Conservation (phyloP, 2,113 vertebrate species). For the Oreocharis arfaki region DNA sequence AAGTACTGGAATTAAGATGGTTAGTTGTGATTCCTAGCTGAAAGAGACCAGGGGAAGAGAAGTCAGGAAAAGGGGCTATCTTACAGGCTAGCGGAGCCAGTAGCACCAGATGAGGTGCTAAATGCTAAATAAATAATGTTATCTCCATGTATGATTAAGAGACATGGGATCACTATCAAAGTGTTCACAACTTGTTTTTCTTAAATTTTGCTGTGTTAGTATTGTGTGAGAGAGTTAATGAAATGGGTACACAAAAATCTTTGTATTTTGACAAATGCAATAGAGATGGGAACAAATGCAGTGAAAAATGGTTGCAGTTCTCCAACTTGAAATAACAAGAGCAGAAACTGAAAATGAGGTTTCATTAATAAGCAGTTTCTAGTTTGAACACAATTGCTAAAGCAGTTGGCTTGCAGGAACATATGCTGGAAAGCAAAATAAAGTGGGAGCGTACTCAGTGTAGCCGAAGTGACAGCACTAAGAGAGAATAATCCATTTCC, state of each 20-base stretch:
- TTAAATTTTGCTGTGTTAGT: neutral
- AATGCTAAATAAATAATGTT: too few species aligned
- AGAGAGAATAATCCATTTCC: neutral
- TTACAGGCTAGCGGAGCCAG: neutral
- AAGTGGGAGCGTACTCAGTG: neutral
- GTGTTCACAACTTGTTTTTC: neutral
- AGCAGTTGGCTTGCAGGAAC: neutral
- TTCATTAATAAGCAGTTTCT: neutral
- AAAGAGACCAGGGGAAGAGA: neutral
- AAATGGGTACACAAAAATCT: neutral
- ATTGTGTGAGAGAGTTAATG: neutral
- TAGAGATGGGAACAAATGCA: neutral
- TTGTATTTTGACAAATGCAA: neutral
- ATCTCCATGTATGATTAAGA: neutral
- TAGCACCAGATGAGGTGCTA: too few species aligned
- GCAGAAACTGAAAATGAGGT: neutral
- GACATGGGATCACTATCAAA: neutral
- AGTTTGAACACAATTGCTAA: neutral
- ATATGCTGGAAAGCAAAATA: neutral
- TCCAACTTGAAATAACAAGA: neutral
- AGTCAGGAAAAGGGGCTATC: neutral
- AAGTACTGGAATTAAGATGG: neutral
- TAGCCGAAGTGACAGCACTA: neutral
- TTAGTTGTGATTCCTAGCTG: neutral
- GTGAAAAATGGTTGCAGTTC: neutral